Evolutionary conservation across 2,797 vertebrate species (phyloP).

Genomic region (Dipus sagitta): DNA sequence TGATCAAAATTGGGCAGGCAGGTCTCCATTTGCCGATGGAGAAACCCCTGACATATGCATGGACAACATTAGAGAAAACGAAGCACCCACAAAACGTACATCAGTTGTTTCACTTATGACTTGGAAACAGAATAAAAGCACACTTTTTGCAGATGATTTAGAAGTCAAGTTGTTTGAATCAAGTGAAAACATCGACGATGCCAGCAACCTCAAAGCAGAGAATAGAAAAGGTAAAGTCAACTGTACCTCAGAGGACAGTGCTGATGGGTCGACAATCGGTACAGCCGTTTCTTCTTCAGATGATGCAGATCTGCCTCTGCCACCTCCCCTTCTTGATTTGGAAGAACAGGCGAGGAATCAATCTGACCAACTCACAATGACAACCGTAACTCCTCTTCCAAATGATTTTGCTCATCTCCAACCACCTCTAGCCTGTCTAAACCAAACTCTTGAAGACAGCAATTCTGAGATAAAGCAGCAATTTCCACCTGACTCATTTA

Average conservation of each 20-base stretch:
- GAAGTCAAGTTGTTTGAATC: constrained; percentile 62
- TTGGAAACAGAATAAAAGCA: constrained; percentile 83
- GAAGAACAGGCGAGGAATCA: neutral
- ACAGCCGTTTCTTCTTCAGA: constrained; percentile 63
- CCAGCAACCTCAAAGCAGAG: rapidly evolving
- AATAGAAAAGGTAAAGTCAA: neutral
- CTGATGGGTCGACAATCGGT: neutral
- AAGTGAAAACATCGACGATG: constrained; percentile 55
- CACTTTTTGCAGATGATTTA: constrained; percentile 51
- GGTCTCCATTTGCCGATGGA: constrained; percentile 92
- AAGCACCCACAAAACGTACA: constrained; percentile 76
- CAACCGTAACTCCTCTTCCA: neutral
- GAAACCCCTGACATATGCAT: constrained; percentile 80
- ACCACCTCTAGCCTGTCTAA: constrained; percentile 74
- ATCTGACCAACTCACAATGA: neutral
- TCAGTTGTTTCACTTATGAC: constrained; percentile 85
- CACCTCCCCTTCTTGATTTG: constrained; percentile 44
- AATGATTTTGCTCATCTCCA: constrained; percentile 60
- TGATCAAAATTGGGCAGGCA: constrained; percentile 93
- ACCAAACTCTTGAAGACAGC: constrained; percentile 54
- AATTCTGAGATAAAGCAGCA: constrained; percentile 34
- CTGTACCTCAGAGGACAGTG: neutral
- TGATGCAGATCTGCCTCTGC: neutral
- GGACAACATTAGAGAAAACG: constrained; percentile 80
- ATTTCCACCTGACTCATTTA: constrained; percentile 59